Evolutionary conservation across 2,113 vertebrate species (phyloP).

Genomic region (Scartelaos histophorus): DNA sequence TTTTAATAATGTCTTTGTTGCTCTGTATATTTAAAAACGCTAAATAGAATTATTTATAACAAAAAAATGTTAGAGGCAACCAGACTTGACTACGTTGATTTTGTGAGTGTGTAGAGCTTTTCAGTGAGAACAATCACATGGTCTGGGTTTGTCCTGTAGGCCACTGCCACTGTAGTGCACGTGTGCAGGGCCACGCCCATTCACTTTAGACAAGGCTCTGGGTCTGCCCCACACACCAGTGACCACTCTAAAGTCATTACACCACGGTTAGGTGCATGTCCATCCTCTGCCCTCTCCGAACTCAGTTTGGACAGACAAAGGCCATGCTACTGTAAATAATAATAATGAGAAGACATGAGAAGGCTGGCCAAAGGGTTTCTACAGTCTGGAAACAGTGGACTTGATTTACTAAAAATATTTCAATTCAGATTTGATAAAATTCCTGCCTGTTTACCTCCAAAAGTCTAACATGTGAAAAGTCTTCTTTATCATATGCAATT

Average conservation of each 20-base stretch:
- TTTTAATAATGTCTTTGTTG: constrained; percentile 70
- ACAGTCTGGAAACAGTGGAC: constrained; percentile 32
- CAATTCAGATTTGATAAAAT: neutral
- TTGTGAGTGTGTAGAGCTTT: constrained; percentile 26
- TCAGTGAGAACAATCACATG: constrained; percentile 50
- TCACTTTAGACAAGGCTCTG: neutral
- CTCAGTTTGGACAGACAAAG: neutral
- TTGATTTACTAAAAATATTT: neutral
- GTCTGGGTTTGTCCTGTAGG: neutral
- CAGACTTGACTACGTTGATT: constrained; percentile 56
- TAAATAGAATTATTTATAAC: constrained; percentile 46
- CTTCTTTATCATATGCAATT: neutral
- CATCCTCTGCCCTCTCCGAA: neutral
- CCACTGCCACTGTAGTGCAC: neutral
- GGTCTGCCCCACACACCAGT: neutral
- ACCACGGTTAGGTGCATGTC: neutral
- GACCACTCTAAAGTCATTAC: neutral
- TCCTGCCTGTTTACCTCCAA: neutral
- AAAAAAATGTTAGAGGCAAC: constrained; percentile 37
- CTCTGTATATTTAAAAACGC: constrained; percentile 52
- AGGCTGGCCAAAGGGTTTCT: neutral
- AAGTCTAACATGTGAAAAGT: neutral
- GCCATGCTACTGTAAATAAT: neutral
- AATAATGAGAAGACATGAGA: neutral
- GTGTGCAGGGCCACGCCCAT: neutral